Base-by-base conservation (phyloP, 2,797 vertebrate species). In the Pseudochromis fuscus region DNA sequence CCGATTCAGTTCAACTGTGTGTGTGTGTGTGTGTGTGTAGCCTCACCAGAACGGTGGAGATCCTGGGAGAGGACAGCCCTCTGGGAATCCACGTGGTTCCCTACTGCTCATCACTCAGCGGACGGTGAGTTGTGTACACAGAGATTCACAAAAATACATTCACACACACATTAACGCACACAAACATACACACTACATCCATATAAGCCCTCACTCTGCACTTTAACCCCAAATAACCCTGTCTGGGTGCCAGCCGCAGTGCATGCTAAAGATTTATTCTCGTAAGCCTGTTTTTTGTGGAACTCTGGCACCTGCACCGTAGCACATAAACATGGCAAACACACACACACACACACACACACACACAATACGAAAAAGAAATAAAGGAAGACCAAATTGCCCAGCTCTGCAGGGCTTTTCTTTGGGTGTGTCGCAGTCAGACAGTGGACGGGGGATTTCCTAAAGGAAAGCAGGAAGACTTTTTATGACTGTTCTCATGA, bases 11-110 rank as follows among this genome's bases (percentile, higher is more conserved):
- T 37, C 27, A 16, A 28, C 55, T 57, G 9, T 58, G 19, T 92
- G 46, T 83, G 27, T 27, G 58, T 70, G 80, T 79, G 31, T 91
- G 51, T 91, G 23, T 88, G 66, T 85, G 25, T 71, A 96, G 94
- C 77, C 87, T 97, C 83, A 97, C 95, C 58, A 96, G 94, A 94
- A 94, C 69, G 5, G 95, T 98, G 89, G 96, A 97, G 89, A 96
- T 98, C 92, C 93, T 95, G 64, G 97, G 96, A 74, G 96, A 97
- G 82, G 94, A 95, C 73, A 96, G 96, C 68, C 96, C 97, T 0
- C 85, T 99, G 85, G 97, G 98, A 66, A 98, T 98, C 76, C 97
- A 98, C 1, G 97, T 98, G 48, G 96, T 98, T 40, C 96, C 97
- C 6, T 98, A 96, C 92, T 95, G 95, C 91, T 99, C 97, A 52